These are phyloP conservation scores for Eueremaeus valkanovi DNA, from an alignment of 2,888 invertebrate species.

Conservation along the genomic window DNA sequence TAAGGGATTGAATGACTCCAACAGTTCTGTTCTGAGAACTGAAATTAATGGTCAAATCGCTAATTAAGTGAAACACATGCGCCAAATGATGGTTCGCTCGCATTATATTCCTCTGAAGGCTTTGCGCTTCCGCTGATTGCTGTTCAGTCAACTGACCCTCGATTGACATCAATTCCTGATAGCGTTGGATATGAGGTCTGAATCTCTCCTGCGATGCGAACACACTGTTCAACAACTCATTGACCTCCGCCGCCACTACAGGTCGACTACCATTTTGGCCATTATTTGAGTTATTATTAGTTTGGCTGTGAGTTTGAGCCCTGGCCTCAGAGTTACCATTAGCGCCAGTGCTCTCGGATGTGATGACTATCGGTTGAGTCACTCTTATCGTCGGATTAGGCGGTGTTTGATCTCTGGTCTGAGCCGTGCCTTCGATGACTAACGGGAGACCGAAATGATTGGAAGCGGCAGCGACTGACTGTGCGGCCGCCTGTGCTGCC, in stretches of 20 bases:
- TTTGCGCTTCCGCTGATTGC: slow-evolving; percentile 10
- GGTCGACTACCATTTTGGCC: slow-evolving; percentile 3
- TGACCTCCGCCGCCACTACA: background rate
- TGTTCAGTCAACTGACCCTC: slow-evolving; percentile 24
- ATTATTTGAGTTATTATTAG: background rate
- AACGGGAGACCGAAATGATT: background rate
- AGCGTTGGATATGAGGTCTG: slow-evolving; percentile 16
- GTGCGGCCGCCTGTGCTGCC: slow-evolving; percentile 16
- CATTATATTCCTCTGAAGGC: slow-evolving; percentile 30
- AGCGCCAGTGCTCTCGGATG: too few species aligned
- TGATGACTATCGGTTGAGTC: background rate
- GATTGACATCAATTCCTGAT: background rate
- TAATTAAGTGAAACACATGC: slow-evolving; percentile 82
- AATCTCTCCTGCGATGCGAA: slow-evolving; percentile 14
- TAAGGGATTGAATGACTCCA: slow-evolving; percentile 61
- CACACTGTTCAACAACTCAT: background rate
- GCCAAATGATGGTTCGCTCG: slow-evolving; percentile 68
- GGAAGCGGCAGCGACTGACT: slow-evolving; percentile 5
- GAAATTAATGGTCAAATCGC: slow-evolving; percentile 74
- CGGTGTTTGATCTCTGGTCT: background rate
- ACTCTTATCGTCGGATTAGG: background rate
- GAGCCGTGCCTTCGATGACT: background rate
- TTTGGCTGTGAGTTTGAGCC: too few species aligned
- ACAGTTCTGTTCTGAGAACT: slow-evolving; percentile 65
- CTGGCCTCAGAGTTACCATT: too few species aligned